Base-by-base conservation (phyloP, 2,888 invertebrate genomes). In the Asteroscopus sphinx region DNA sequence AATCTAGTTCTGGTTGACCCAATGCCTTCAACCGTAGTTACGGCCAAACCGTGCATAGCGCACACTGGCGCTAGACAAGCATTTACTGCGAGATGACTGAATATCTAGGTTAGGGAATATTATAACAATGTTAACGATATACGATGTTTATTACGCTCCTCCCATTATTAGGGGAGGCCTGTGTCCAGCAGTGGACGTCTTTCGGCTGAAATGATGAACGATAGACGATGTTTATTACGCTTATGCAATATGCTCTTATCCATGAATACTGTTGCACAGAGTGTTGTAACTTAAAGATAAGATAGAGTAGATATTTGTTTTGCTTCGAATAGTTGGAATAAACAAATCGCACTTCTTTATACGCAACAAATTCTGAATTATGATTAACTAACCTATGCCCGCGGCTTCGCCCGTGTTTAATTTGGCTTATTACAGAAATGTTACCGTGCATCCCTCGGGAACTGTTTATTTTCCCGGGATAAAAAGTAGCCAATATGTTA, bases 1-100 rank as follows among this genome's bases (percentile, higher is more conserved):
- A 97, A 93, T 81, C 94, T 95, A 1, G 96, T 96, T 89, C 92
- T 95, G 4, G 96, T 96, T 46, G 96, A 97, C 5, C 98, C 98
- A 42, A 98, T 97, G 2, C 98, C 98, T 93, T 98, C 98, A 0
- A 98, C 96, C 0, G 98, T 98, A 0, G 97, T 98, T 0, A 98
- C 96, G 1, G 98, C 96, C 77, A 96, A 86, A 0, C 98, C 98
- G 77, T 98, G 97, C 89, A 98, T 94, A 0, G 97, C 95, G 75
- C 97, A 97, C 17, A 98, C 90, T 40, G 98, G 98, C 2, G 97
- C 96, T 46, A 98, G 90, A 80, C 98, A 98, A 0, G 98, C 97
- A 79, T 98, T 98, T 6, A 97, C 96, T 51, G 97, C 96, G 57
- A 96, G 87, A 80, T 97, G 97, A 81, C 97, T 97, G 86, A 59